Percentiles rank a stretch among this genome's conserved stretches.
phyloP scores from a whole-genome alignment of 2,888 invertebrate species.

The Hirtodrosophila duncani region DNA sequence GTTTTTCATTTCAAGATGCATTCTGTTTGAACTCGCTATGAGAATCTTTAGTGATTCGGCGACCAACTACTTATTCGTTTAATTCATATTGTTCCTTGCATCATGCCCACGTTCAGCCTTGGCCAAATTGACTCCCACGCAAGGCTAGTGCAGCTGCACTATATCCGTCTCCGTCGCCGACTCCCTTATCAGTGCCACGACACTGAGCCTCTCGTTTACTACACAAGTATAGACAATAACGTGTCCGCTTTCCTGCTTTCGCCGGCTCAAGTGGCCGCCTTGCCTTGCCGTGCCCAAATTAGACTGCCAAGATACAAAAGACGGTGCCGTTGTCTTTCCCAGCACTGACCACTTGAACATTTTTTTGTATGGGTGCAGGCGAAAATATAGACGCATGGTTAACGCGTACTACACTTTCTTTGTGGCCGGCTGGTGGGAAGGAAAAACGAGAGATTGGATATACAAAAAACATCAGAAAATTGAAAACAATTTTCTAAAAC shows the following conservation, averaged over 20 bases:
- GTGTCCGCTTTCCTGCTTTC: constrained; percentile 44
- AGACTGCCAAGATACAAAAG: constrained; percentile 48
- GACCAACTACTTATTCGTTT: too few relatives aligned
- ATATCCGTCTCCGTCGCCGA: constrained; percentile 20
- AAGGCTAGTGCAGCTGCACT: constrained; percentile 57
- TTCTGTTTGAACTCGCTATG: too few relatives aligned
- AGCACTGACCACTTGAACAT: constrained; percentile 65
- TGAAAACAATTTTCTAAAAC: constrained; percentile 64
- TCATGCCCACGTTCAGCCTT: constrained; percentile 48
- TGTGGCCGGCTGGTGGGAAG: constrained; percentile 38
- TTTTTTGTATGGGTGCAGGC: constrained; percentile 6
- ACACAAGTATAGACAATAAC: constrained; percentile 16
- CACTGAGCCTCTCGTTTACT: too few relatives aligned
- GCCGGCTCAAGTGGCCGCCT: constrained; percentile 56
- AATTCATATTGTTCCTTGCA: constrained; percentile 38
- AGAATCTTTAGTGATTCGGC: too few relatives aligned
- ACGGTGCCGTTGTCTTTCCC: constrained; percentile 43
- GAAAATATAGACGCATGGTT: constrained; percentile 57
- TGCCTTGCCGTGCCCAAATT: constrained; percentile 53
- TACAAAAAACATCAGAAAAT: constrained; percentile 44
- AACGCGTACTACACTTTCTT: constrained; percentile 67
- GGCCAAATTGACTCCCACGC: constrained; percentile 62
- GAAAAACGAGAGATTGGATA: constrained; percentile 12
- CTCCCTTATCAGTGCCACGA: too few relatives aligned
- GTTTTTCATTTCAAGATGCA: too few relatives aligned